Conservation (phyloP, 2,888 invertebrate genomes). For the Atherix ibis region DNA sequence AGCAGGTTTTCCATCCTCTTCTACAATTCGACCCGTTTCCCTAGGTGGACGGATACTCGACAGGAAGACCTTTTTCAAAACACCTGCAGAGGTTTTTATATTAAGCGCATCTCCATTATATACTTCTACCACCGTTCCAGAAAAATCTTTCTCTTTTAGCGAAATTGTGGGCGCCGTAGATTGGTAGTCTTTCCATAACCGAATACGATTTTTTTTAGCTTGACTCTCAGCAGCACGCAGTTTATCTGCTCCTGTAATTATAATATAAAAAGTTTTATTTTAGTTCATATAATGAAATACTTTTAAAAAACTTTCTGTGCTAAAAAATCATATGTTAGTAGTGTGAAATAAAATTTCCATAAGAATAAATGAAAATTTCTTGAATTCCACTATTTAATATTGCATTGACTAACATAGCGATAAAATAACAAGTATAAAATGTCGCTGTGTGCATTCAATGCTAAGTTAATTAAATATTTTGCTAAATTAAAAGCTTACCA, state of each 20-base stretch:
- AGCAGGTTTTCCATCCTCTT: slow-evolving; percentile 52
- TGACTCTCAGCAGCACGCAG: slow-evolving; percentile 68
- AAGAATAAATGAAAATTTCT: slow-evolving; percentile 20
- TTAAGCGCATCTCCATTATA: slow-evolving; percentile 88
- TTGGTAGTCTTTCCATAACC: slow-evolving; percentile 86
- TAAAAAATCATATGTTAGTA: slow-evolving; percentile 19
- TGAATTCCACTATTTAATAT: slow-evolving; percentile 17
- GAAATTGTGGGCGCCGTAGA: slow-evolving; percentile 55
- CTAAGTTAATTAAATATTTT: slow-evolving; percentile 1
- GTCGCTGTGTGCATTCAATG: slow-evolving; percentile 9
- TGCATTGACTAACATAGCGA: slow-evolving; percentile 10
- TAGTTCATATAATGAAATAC: not conserved
- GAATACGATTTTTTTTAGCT: slow-evolving; percentile 73
- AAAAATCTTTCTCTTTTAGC: slow-evolving; percentile 66
- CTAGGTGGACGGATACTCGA: slow-evolving; percentile 91
- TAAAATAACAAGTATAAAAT: slow-evolving; percentile 4
- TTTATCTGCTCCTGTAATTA: slow-evolving; percentile 51
- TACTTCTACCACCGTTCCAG: slow-evolving; percentile 73
- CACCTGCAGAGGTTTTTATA: slow-evolving; percentile 63
- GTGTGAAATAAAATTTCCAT: slow-evolving; percentile 28
- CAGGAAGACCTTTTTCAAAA: slow-evolving; percentile 81
- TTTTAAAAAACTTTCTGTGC: not conserved
- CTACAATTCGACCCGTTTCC: slow-evolving; percentile 40
- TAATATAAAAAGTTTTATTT: not conserved
- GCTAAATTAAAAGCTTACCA: slow-evolving; percentile 26